These are phyloP conservation scores for Pedionomus torquatus DNA, from an alignment of 2,113 vertebrate species.

Conservation along the genomic window DNA sequence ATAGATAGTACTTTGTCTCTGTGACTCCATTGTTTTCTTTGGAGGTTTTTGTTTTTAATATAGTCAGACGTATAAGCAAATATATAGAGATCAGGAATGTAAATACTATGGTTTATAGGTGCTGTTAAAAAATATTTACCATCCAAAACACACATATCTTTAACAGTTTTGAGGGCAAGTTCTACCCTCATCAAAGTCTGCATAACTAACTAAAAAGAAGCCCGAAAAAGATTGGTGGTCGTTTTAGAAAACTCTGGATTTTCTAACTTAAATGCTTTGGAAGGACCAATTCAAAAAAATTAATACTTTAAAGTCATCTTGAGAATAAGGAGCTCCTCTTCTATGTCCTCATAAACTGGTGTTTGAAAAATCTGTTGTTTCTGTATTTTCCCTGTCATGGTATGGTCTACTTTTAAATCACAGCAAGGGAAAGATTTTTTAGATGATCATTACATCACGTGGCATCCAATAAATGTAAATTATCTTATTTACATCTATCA, in stretches of 20 bases:
- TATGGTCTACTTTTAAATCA: neutral
- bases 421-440: neutral
- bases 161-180: neutral
- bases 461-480: neutral
- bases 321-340: neutral
- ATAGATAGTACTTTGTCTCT: neutral
- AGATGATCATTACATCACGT: neutral
- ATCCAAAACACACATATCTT: neutral
- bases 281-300: neutral
- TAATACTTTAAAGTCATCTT: neutral
- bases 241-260: neutral
- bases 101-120: neutral
- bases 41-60: neutral
- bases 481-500: neutral
- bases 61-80: neutral
- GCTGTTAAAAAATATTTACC: neutral
- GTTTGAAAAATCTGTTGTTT: neutral
- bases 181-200: neutral
- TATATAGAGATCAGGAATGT: neutral
- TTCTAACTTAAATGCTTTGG: neutral
- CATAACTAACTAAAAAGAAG: neutral
- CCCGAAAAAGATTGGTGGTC: neutral
- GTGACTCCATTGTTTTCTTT: neutral
- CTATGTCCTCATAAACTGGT: neutral
- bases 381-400: neutral